Evolutionary conservation across 2,113 vertebrate genomes (phyloP).

Genomic region (Heloderma charlesbogerti): DNA sequence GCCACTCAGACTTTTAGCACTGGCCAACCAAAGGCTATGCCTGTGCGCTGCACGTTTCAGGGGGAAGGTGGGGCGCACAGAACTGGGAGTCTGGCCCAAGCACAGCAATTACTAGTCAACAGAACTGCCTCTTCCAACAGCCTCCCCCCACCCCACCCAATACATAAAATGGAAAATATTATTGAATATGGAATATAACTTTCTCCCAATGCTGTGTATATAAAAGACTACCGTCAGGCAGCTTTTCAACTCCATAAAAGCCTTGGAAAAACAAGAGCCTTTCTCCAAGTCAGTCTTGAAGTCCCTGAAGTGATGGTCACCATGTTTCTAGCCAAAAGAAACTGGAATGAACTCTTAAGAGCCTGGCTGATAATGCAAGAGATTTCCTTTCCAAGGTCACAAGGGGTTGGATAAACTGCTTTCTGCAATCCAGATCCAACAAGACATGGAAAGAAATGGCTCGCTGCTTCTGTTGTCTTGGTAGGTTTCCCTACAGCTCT

Average conservation of each 20-base stretch:
- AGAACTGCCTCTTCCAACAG: background rate
- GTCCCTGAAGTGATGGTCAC: slow-evolving; percentile 10
- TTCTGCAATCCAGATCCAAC: slow-evolving; percentile 12
- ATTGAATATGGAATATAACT: background rate
- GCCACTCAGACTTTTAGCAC: background rate
- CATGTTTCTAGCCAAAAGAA: slow-evolving; percentile 1
- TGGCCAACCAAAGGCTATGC: background rate
- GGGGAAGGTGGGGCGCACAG: no score
- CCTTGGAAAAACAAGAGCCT: background rate
- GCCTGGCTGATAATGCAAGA: slow-evolving; percentile 13
- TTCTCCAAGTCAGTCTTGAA: background rate
- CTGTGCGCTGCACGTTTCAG: background rate
- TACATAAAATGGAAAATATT: background rate
- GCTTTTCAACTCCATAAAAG: slow-evolving; percentile 31
- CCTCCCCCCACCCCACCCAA: background rate
- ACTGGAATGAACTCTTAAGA: slow-evolving; percentile 31
- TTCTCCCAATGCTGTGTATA: background rate
- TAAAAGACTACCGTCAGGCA: slow-evolving; percentile 19
- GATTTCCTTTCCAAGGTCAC: slow-evolving; percentile 26
- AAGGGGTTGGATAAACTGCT: slow-evolving; percentile 12
- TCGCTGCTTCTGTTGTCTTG: background rate
- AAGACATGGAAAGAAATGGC: slow-evolving; percentile 6
- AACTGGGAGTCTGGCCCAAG: background rate
- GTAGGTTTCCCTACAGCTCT: slow-evolving; percentile 7
- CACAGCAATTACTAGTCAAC: background rate